phyloP scores from a whole-genome alignment of 2,113 vertebrate species.

The Sarotherodon lohbergeri region DNA sequence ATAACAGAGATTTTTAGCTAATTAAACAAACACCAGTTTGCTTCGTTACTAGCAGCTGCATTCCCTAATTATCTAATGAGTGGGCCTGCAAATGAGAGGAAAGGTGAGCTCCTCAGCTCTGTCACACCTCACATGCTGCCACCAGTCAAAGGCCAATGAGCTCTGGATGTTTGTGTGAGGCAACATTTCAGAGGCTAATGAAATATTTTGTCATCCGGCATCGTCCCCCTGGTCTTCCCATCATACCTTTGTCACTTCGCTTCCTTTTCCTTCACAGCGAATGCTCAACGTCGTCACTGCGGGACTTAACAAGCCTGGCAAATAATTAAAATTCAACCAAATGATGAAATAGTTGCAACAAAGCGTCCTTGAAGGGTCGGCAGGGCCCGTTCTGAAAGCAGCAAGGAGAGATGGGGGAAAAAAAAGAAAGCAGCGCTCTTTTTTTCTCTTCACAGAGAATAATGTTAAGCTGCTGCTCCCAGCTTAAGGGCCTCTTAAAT shows the following conservation, averaged over 20 bases:
- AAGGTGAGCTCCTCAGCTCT: not conserved
- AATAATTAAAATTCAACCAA: conserved; percentile 68
- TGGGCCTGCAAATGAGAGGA: not conserved
- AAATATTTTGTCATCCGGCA: conserved; percentile 53
- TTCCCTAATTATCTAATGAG: not conserved
- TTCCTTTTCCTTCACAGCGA: conserved; percentile 46
- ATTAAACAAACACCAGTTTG: not conserved
- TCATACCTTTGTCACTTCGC: conserved; percentile 43
- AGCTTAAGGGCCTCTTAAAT: conserved; percentile 67
- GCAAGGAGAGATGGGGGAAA: not conserved
- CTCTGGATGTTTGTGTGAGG: conserved; percentile 8
- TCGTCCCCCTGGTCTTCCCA: conserved; percentile 21
- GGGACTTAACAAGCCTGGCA: conserved; percentile 54
- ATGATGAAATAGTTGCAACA: conserved; percentile 71
- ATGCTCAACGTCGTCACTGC: not conserved
- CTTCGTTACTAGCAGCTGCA: not conserved
- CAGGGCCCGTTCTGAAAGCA: conserved; percentile 32
- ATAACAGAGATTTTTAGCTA: not conserved
- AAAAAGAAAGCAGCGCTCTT: not conserved
- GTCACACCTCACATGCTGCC: not conserved
- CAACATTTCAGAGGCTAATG: conserved; percentile 60
- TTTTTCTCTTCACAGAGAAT: conserved; percentile 35
- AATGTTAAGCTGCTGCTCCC: conserved; percentile 60
- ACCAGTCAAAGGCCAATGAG: not conserved
- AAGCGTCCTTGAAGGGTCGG: conserved; percentile 68